These are phyloP conservation scores for Chloropsis cyanopogon DNA, from an alignment of 2,113 vertebrate species.

Conservation along the genomic window DNA sequence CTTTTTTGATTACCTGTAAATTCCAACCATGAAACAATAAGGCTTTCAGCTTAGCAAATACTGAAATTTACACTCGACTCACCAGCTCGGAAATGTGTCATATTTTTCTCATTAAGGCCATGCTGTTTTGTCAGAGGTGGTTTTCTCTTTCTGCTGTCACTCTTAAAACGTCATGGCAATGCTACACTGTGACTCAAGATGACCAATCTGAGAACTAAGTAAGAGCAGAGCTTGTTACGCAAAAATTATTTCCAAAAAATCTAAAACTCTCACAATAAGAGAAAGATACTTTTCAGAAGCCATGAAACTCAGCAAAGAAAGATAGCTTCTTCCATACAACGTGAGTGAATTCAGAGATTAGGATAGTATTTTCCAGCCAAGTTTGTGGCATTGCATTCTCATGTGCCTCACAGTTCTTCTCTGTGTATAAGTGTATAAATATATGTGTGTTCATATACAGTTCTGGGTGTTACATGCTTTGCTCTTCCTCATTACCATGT, in stretches of 20 bases:
- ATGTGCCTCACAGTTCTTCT: neutral
- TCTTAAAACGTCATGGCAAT: neutral
- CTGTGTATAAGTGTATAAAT: too few species aligned
- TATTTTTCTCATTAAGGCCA: constrained; percentile 6
- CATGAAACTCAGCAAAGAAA: neutral
- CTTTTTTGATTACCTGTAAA: constrained; percentile 48
- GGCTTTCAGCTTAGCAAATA: constrained; percentile 30
- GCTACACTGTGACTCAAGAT: neutral
- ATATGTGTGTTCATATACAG: neutral
- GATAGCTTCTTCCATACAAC: neutral
- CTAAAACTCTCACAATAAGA: neutral
- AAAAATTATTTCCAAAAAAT: neutral
- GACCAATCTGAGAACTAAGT: neutral
- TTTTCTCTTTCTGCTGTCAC: neutral
- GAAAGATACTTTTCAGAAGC: neutral
- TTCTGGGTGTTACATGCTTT: neutral
- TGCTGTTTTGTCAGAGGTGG: neutral
- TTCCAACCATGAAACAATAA: constrained; percentile 41
- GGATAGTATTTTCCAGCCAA: neutral
- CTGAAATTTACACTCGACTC: constrained; percentile 29
- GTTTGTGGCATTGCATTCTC: neutral
- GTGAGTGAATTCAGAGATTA: neutral
- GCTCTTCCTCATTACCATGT: neutral
- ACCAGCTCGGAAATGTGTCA: neutral
- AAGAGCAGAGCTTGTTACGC: neutral